phyloP scores from a whole-genome alignment of 2,888 invertebrate species.

The Lasioglossum malachurum region DNA sequence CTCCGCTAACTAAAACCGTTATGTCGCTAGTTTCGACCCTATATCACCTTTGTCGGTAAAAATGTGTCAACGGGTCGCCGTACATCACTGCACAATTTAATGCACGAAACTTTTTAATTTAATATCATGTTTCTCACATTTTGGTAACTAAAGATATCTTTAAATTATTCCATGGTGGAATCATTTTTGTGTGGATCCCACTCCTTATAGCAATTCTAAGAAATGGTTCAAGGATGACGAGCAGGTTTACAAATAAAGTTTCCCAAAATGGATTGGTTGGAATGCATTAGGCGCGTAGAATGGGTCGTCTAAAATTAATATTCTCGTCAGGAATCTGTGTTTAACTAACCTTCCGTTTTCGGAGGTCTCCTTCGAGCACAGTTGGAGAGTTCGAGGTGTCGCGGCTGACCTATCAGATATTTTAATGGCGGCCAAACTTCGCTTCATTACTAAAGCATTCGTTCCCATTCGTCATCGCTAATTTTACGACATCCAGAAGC shows the following conservation, averaged over 20 bases:
- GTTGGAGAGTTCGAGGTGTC: neutral
- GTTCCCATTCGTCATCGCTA: neutral
- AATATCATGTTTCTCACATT: neutral
- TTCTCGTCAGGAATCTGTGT: neutral
- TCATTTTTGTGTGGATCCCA: too few relatives aligned
- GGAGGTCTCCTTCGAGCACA: neutral
- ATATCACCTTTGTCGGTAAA: constrained; percentile 9
- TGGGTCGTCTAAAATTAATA: constrained; percentile 2
- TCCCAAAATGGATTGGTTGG: neutral
- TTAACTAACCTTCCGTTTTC: neutral
- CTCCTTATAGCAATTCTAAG: too few relatives aligned
- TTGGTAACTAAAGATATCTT: too few relatives aligned
- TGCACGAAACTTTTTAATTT: neutral
- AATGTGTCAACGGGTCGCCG: neutral
- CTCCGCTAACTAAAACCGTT: neutral
- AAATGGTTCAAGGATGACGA: neutral
- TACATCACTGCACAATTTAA: neutral
- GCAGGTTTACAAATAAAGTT: neutral
- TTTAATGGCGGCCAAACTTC: neutral
- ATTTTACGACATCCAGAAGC: neutral
- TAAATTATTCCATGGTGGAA: too few relatives aligned
- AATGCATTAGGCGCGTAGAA: neutral
- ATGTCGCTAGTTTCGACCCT: constrained; percentile 12
- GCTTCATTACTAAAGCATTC: neutral
- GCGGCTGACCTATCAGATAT: neutral